These are phyloP conservation scores for Lonchura striata DNA, from an alignment of 2,113 vertebrate species.

Conservation along the genomic window DNA sequence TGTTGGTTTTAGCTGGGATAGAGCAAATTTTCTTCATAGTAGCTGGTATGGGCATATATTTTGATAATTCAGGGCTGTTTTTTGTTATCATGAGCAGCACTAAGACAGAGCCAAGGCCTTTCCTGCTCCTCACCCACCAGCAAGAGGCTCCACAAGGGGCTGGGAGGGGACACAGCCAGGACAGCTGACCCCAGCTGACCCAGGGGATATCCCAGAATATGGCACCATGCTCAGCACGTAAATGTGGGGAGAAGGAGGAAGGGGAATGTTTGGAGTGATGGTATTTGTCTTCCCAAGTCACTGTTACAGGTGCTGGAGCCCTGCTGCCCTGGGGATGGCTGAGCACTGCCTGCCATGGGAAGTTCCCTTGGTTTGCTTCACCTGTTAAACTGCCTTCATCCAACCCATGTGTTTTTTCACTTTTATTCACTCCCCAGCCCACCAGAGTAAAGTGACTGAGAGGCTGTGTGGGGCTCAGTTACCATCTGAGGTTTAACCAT, in stretches of 20 bases:
- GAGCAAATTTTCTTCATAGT: neutral
- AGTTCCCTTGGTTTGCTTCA: too few relatives aligned
- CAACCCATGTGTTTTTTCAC: neutral
- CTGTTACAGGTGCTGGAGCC: neutral
- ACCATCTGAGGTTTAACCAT: neutral
- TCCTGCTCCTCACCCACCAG: neutral
- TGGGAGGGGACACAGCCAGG: neutral
- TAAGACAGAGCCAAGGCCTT: neutral
- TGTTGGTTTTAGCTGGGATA: neutral
- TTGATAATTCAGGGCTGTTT: neutral
- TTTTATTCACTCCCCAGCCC: neutral
- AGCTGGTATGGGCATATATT: neutral
- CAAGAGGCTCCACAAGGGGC: neutral
- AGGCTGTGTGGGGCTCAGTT: neutral
- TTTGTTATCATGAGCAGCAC: fast-evolving
- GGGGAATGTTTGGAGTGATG: neutral
- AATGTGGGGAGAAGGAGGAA: neutral
- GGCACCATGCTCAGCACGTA: neutral
- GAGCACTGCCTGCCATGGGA: neutral
- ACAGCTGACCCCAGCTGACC: neutral
- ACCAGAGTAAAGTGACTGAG: neutral
- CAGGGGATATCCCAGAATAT: neutral
- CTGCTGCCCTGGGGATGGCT: neutral
- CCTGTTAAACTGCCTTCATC: neutral
- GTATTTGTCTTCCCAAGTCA: neutral